Evolutionary conservation across 2,113 vertebrate genomes (phyloP), one percentile per base, ranked within the genome.

Genomic region (Proteles cristata): DNA sequence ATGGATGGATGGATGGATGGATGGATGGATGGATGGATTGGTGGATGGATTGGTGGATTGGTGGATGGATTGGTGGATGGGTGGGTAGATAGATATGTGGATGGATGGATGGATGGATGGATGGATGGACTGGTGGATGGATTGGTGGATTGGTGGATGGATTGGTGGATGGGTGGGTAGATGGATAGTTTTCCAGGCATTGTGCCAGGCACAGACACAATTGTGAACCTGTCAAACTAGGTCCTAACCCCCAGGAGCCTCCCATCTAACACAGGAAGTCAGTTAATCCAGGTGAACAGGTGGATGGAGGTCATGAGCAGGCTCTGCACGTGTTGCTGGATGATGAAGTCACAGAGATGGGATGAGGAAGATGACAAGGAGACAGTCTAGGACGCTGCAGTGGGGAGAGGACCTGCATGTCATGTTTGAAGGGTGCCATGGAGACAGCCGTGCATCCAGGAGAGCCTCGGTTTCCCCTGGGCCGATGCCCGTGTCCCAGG

Each of bases 1-100:
- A 31, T 65, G 35, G 35, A 11, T 43, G 5, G 26, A 5, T 33
- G 28, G 76, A 1, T 8, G 26, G 45, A 77, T 48, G 26, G 77
- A 6, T 23, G 17, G 28, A 4, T n/a, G 31, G 31, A 4, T 55
- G 77, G 48, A 11, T 21, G 1, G 25, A 8, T 61, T 2, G 94
- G 1, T 31, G 65, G 33, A 8, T 17, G 7, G 73, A 0, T 28
- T 5, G 73, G 15, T 15, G 1, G 9, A 9, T 65, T 43, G 74
- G 9, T 0, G 26, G 73, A 4, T 2, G 14, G 43, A 14, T 26
- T 39, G 23, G 39, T 14, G 23, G 71, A 25, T 12, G 23, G 11
- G 5, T 23, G 8, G 33, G 35, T 21, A 33, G 66, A 69, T n/a
- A n/a, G n/a, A n/a, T n/a, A n/a, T n/a, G n/a, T n/a, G 2, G 15